A percentile compares a stretch with the other conserved stretches of the same genome.
Evolutionary conservation across 2,888 invertebrate genomes (phyloP).

Genomic region (Polietes domitor): DNA sequence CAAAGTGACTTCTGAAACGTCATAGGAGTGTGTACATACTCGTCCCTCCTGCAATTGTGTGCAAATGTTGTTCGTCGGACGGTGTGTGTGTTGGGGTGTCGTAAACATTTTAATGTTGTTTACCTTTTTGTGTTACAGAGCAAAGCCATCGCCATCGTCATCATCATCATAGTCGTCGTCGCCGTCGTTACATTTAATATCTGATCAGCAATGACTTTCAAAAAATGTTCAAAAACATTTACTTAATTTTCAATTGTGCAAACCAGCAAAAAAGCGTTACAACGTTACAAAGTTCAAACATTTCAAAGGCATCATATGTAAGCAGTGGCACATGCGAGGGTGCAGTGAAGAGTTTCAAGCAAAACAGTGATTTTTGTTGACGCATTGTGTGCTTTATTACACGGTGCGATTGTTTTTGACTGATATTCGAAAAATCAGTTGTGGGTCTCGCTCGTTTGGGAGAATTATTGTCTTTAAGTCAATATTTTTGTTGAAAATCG

Average conservation of each 20-base stretch:
- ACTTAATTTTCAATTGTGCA: slow-evolving; percentile 35
- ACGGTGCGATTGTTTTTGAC: too few species aligned
- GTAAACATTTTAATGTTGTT: slow-evolving; percentile 5
- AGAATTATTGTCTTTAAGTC: too few species aligned
- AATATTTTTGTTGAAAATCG: too few species aligned
- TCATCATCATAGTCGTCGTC: slow-evolving; percentile 14
- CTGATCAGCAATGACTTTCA: slow-evolving; percentile 65
- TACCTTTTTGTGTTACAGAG: neutral
- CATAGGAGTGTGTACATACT: too few species aligned
- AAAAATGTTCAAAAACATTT: slow-evolving; percentile 52
- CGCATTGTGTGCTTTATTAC: too few species aligned
- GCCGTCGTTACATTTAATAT: slow-evolving; percentile 48
- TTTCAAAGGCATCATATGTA: slow-evolving; percentile 13
- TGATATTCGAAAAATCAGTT: too few species aligned
- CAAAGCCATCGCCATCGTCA: neutral
- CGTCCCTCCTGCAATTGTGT: neutral
- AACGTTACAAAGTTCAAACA: slow-evolving; percentile 50
- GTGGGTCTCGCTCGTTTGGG: too few species aligned
- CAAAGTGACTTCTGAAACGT: slow-evolving; percentile 51
- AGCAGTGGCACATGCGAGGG: neutral
- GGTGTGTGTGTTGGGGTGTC: neutral
- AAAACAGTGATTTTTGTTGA: too few species aligned
- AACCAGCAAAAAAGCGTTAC: neutral
- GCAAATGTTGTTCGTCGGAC: neutral
- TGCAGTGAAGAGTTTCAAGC: slow-evolving; percentile 21